Percentiles rank a stretch among this genome's conserved stretches.
Conservation (phyloP, 2,888 invertebrate genomes). For the Timema podura region DNA sequence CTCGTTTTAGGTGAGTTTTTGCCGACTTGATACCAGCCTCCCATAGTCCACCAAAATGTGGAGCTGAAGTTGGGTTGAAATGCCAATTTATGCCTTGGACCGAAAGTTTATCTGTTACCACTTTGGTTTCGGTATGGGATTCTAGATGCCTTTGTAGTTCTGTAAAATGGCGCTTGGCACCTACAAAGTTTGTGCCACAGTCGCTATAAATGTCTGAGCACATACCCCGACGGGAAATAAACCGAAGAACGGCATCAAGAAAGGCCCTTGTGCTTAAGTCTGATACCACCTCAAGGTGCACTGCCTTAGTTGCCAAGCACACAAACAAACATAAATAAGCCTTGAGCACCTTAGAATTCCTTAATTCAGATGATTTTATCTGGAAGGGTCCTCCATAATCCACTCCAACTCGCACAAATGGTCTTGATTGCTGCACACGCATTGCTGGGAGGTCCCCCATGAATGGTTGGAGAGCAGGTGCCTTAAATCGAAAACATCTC, state of each 20-base stretch:
- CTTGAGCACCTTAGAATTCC: neutral
- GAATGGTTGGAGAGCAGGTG: neutral
- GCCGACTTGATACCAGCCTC: conserved; percentile 31
- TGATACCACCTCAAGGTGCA: conserved; percentile 39
- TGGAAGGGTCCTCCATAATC: conserved; percentile 9
- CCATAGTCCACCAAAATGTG: conserved; percentile 30
- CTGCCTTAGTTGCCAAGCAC: conserved; percentile 38
- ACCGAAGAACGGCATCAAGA: conserved; percentile 37
- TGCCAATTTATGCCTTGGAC: conserved; percentile 29
- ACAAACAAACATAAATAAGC: conserved; percentile 33
- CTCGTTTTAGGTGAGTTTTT: conserved; percentile 31
- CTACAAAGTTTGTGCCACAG: conserved; percentile 40
- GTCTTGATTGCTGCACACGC: neutral
- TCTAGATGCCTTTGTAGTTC: conserved; percentile 25
- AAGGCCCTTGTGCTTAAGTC: conserved; percentile 38
- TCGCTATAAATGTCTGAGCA: conserved; percentile 37
- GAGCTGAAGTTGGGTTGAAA: conserved; percentile 32
- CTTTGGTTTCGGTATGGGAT: conserved; percentile 16
- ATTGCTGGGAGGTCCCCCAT: conserved; percentile 4
- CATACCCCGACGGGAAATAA: conserved; percentile 37
- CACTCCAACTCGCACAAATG: neutral
- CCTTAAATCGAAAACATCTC: conserved; percentile 12
- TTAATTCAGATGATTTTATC: neutral
- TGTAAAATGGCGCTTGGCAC: conserved; percentile 35
- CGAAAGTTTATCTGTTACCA: too few species aligned